phyloP scores from a whole-genome alignment of 2,797 vertebrate genomes.

The Craterocephalus amniculus region DNA sequence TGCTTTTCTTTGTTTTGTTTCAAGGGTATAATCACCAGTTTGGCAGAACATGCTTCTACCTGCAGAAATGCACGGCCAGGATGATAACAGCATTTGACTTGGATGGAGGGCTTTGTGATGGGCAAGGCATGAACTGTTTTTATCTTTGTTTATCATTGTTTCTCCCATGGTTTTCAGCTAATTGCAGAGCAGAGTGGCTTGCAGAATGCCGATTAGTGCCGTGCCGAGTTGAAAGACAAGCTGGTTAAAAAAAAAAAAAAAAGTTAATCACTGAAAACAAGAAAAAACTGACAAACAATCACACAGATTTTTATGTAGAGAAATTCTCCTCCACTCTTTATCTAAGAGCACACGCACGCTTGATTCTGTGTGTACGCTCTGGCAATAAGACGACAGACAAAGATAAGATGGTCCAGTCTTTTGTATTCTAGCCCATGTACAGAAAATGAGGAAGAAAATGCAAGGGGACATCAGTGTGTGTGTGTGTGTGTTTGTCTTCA shows the following conservation, averaged over 20 bases:
- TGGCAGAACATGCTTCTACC: constrained; percentile 39
- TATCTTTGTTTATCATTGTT: constrained; percentile 73
- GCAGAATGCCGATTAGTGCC: constrained; percentile 61
- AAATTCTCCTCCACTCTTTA: constrained; percentile 35
- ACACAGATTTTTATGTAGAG: constrained; percentile 21
- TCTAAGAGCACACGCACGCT: not conserved
- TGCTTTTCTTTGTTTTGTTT: constrained; percentile 62
- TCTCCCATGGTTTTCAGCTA: constrained; percentile 63
- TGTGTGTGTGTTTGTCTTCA: constrained; percentile 63
- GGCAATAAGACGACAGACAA: constrained; percentile 33
- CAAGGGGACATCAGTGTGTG: constrained; percentile 53
- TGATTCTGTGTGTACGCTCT: not conserved
- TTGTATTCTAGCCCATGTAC: constrained; percentile 57
- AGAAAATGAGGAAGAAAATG: constrained; percentile 39
- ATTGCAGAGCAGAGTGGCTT: constrained; percentile 61
- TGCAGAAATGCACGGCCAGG: constrained; percentile 31
- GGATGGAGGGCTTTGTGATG: constrained; percentile 42
- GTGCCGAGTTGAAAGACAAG: constrained; percentile 61
- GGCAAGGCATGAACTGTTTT: constrained; percentile 60
- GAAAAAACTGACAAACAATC: constrained; percentile 27
- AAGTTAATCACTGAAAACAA: constrained; percentile 36
- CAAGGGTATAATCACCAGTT: constrained; percentile 47
- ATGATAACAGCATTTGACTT: constrained; percentile 58
- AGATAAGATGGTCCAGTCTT: constrained; percentile 59
- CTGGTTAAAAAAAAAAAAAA: constrained; percentile 16